Percentiles rank a stretch among this genome's conserved stretches.
These are phyloP conservation scores for Lasioglossum marginatum DNA, from an alignment of 2,888 invertebrate genomes.

Conservation along the genomic window DNA sequence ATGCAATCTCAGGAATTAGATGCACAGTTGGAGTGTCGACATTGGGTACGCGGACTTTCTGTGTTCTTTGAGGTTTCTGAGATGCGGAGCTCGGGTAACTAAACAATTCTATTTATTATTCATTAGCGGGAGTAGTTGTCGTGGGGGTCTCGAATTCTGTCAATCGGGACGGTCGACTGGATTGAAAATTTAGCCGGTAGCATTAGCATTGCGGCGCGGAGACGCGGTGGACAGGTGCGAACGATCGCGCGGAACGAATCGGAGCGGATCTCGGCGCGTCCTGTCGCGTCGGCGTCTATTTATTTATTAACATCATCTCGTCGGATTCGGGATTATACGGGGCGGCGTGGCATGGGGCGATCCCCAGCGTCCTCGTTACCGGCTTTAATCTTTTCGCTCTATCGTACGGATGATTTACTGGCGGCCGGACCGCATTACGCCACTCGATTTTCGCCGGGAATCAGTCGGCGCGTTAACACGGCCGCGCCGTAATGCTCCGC, in stretches of 20 bases:
- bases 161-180: background rate
- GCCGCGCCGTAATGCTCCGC: constrained; percentile 20
- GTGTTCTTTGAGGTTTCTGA: background rate
- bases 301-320: constrained; percentile 56
- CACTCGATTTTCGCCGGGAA: constrained; percentile 75
- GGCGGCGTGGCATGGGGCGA: constrained; percentile 27
- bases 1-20: background rate
- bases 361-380: constrained; percentile 67
- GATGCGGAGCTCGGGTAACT: background rate
- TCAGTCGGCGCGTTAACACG: constrained; percentile 60
- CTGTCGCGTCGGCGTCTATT: constrained; percentile 44
- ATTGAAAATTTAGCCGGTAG: background rate
- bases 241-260: constrained; percentile 32
- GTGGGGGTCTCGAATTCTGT: background rate
- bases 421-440: constrained; percentile 71
- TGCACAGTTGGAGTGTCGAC: background rate
- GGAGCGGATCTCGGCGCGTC: constrained; percentile 7
- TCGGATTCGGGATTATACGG: constrained; percentile 41
- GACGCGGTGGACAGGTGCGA: constrained; percentile 27
- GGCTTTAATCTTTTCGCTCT: constrained; percentile 76
- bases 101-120: background rate
- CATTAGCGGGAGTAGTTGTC: background rate
- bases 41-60: background rate
- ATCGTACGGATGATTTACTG: constrained; percentile 77
- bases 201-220: background rate